Conservation (phyloP, 2,797 vertebrate species). For the Lerista edwardsae region DNA sequence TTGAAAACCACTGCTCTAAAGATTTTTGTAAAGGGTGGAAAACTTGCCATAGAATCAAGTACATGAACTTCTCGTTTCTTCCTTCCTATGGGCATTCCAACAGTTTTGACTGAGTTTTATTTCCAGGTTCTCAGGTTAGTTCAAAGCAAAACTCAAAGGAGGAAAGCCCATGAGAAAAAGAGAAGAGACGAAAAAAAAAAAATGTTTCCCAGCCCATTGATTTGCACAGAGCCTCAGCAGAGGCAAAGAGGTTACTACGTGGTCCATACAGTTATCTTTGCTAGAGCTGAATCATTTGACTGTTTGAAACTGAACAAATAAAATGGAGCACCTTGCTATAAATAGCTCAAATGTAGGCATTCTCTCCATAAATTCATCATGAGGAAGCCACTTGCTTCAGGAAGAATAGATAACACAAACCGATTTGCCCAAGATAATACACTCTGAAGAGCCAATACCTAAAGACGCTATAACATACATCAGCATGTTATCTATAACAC, state of each 20-base stretch:
- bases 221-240: constrained; percentile 36
- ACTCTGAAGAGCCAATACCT: background rate
- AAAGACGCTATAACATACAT: background rate
- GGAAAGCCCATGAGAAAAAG: background rate
- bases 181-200: background rate
- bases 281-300: constrained; percentile 19
- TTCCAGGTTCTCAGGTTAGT: constrained; percentile 2
- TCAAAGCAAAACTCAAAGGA: background rate
- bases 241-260: background rate
- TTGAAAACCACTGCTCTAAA: background rate
- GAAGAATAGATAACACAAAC: background rate
- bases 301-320: constrained; percentile 31
- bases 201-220: background rate
- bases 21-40: background rate
- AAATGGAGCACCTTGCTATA: constrained; percentile 16
- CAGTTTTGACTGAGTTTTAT: background rate
- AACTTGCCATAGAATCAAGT: background rate
- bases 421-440: background rate
- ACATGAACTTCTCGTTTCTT: constrained; percentile 1
- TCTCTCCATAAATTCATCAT: background rate
- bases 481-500: background rate
- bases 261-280: background rate
- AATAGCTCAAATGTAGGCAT: constrained; percentile 19
- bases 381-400: background rate
- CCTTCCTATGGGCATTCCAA: background rate